These are phyloP conservation scores for Drosophila parvula DNA, from an alignment of 1,140 invertebrate species.

Conservation along the genomic window DNA sequence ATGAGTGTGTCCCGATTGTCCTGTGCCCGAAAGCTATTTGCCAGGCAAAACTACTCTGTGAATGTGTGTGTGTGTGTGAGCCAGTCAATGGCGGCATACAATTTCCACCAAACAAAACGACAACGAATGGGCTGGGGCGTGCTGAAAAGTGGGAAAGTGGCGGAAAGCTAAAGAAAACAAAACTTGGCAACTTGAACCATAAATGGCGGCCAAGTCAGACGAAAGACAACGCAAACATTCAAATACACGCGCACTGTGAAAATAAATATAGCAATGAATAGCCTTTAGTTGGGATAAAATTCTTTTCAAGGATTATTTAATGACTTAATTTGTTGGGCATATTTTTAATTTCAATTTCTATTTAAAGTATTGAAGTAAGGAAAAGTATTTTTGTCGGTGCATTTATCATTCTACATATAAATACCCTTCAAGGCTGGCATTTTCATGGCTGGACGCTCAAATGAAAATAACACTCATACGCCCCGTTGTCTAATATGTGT, in stretches of 20 bases:
- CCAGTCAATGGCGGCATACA: slow-evolving; percentile 73
- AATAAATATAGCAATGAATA: neutral
- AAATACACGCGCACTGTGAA: slow-evolving; percentile 16
- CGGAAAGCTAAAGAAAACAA: slow-evolving; percentile 52
- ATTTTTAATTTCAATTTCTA: neutral
- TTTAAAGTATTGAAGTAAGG: too few relatives aligned
- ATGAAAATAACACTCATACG: slow-evolving; percentile 48
- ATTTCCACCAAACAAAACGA: slow-evolving; percentile 64
- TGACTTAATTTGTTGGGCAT: neutral
- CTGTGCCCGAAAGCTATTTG: slow-evolving; percentile 69
- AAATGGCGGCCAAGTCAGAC: slow-evolving; percentile 59
- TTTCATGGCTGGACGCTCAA: slow-evolving; percentile 53
- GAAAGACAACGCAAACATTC: slow-evolving; percentile 39
- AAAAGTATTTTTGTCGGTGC: neutral
- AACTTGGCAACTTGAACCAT: slow-evolving; percentile 69
- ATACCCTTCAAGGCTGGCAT: slow-evolving; percentile 44
- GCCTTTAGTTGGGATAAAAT: neutral
- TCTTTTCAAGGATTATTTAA: neutral
- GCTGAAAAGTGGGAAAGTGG: slow-evolving; percentile 11
- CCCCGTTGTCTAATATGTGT: slow-evolving; percentile 40
- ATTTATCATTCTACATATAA: slow-evolving; percentile 1
- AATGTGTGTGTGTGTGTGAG: slow-evolving; percentile 19
- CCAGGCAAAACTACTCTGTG: slow-evolving; percentile 47
- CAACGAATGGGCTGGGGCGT: neutral
- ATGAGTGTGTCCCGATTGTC: slow-evolving; percentile 64